Base-by-base conservation (phyloP, 2,113 vertebrate species). In the Pseudorhombus dupliciocellatus region DNA sequence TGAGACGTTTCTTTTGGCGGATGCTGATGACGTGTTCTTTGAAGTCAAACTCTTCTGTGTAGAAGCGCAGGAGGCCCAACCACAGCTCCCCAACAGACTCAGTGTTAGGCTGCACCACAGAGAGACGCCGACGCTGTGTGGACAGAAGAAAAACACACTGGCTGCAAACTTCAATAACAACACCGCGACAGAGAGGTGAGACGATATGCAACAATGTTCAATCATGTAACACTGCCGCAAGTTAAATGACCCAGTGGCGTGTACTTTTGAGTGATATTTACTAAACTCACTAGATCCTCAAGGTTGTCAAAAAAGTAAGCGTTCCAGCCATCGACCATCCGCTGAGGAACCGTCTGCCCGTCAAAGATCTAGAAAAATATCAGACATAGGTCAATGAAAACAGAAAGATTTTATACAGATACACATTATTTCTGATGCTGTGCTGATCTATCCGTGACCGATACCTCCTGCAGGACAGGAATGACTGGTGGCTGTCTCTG, bases 1-100 rank as follows among this genome's bases (percentile, higher is more conserved):
- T 99, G 76, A 99, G 93, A 10, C 98, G 93, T 62, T 97, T 98
- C 84, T 91, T 95, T 77, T 99, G 98, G 3, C 97, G 93, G 90
- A 99, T 99, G 92, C 97, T 98, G 92, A 99, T 98, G 75, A 99
- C 98, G 20, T 98, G 94, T 11, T 98, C 97, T 79, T 99, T 98
- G 84, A 99, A 99, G 91, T 99, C 97, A 79, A 99, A 99, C n/a
- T 98, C 96, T 76, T 99, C 98, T 0, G 98, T 99, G 91, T 99
- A 99, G 84, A 99, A 99, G 16, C 97, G 94, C 79, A 99, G 93
- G 37, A 99, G 88, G 10, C 97, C 98, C 51, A 99, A 81, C 98
- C 98, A 99, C 40, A 99, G 95, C 70, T 98, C 97, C 2, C 98
- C 98, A 42, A 99, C 93, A 0, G 96, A 96, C 77, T 99, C 97